A percentile compares a stretch with the other conserved stretches of the same genome.
Conservation (phyloP, 35 echinoderm and acorn worm species). For the Lytechinus variegatus region DNA sequence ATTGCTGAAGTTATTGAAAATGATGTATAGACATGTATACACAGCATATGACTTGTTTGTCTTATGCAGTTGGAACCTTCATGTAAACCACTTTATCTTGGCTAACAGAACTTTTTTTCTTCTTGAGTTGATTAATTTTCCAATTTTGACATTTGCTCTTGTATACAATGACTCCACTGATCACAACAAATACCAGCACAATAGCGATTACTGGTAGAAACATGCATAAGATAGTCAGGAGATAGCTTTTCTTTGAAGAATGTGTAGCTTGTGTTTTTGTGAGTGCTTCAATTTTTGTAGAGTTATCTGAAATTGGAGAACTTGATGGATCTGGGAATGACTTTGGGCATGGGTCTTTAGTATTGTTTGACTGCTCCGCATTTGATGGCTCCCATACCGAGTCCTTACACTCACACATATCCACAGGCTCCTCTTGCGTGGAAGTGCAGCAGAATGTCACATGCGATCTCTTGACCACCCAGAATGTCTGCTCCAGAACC, state of each 20-base stretch:
- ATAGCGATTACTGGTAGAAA: not conserved
- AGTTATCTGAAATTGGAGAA: not conserved
- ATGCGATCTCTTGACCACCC: not conserved
- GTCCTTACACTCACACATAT: not conserved
- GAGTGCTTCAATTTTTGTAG: not conserved
- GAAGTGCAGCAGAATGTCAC: not conserved
- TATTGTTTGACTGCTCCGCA: not conserved
- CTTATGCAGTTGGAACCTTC: not conserved
- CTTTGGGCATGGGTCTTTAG: not conserved
- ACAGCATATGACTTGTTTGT: too few species aligned
- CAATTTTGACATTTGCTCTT: not conserved
- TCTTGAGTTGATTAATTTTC: not conserved
- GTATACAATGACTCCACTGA: not conserved
- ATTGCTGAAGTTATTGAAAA: too few species aligned
- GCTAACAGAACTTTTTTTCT: not conserved
- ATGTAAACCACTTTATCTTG: not conserved
- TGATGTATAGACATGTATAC: too few species aligned
- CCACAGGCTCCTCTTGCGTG: not conserved
- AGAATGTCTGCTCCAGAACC: not conserved
- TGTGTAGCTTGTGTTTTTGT: not conserved
- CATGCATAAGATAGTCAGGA: not conserved
- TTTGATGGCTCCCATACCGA: not conserved
- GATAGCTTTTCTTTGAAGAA: not conserved
- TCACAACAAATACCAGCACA: not conserved
- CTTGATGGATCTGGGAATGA: not conserved